These are phyloP conservation scores for Danio kyathit DNA, from an alignment of 2,797 vertebrate species.

Conservation along the genomic window DNA sequence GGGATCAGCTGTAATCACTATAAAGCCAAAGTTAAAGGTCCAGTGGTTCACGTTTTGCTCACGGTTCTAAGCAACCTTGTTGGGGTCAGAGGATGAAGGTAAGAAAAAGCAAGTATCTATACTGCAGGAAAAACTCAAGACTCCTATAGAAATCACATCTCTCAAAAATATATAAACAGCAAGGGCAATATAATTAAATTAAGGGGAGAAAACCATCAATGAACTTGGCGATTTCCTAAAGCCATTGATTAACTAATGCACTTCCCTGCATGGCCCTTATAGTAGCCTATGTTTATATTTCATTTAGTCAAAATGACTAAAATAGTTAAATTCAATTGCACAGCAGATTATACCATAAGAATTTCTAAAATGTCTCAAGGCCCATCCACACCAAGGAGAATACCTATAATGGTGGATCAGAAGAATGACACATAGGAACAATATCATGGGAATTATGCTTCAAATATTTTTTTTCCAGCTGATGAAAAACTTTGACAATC, in stretches of 20 bases:
- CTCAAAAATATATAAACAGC: neutral
- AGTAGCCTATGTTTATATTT: no score
- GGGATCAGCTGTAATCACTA: conserved; percentile 49
- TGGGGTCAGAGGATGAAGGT: neutral
- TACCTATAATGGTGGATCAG: no score
- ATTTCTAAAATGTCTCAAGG: no score
- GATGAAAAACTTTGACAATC: no score
- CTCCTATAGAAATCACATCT: neutral
- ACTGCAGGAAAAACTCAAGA: neutral
- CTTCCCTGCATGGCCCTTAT: neutral
- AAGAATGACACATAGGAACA: no score
- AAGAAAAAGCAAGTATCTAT: neutral
- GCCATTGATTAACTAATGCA: neutral
- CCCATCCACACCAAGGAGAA: no score
- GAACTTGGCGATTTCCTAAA: neutral
- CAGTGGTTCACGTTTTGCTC: conserved; percentile 30
- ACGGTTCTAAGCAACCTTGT: neutral
- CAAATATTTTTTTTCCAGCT: no score
- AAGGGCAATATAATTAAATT: neutral
- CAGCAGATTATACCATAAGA: no score
- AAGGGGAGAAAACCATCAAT: neutral
- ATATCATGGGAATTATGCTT: no score
- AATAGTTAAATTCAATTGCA: no score
- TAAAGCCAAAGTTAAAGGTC: conserved; percentile 38
- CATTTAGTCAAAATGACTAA: no score